Evolutionary conservation across 2,797 vertebrate genomes (phyloP).

Genomic region (Mormyrops attenuatus): DNA sequence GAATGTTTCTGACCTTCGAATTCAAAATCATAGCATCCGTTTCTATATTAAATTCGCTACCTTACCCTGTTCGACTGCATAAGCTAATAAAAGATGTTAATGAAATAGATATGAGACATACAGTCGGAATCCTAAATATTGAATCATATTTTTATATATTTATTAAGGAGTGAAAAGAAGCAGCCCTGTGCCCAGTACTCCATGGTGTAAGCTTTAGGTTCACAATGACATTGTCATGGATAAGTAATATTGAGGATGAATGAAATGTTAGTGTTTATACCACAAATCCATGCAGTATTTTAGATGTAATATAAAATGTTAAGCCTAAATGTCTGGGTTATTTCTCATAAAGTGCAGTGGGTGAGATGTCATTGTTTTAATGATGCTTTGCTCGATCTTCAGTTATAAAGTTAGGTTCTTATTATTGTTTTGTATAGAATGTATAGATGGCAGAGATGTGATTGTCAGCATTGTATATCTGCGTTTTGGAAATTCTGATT

Average conservation of each 20-base stretch:
- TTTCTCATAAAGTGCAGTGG: background rate
- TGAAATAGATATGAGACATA: background rate
- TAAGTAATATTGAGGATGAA: background rate
- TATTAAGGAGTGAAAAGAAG: background rate
- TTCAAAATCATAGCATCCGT: conserved; percentile 4
- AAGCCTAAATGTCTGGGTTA: background rate
- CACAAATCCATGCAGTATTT: background rate
- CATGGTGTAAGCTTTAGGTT: background rate
- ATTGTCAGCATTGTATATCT: background rate
- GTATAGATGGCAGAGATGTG: background rate
- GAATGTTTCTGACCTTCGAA: conserved; percentile 29
- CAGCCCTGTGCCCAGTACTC: background rate
- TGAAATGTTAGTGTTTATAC: background rate
- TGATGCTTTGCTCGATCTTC: background rate
- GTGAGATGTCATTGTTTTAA: background rate
- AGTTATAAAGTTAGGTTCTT: background rate
- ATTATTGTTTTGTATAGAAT: background rate
- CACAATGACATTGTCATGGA: background rate
- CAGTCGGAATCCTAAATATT: background rate
- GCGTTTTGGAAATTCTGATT: background rate
- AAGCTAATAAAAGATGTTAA: background rate
- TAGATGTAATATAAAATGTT: background rate
- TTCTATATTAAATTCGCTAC: background rate
- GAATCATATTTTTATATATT: background rate
- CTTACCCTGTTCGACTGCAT: background rate